A percentile compares a stretch with the other conserved stretches of the same genome.
phyloP scores from a whole-genome alignment of 1,140 invertebrate species.

The Wasmannia auropunctata region DNA sequence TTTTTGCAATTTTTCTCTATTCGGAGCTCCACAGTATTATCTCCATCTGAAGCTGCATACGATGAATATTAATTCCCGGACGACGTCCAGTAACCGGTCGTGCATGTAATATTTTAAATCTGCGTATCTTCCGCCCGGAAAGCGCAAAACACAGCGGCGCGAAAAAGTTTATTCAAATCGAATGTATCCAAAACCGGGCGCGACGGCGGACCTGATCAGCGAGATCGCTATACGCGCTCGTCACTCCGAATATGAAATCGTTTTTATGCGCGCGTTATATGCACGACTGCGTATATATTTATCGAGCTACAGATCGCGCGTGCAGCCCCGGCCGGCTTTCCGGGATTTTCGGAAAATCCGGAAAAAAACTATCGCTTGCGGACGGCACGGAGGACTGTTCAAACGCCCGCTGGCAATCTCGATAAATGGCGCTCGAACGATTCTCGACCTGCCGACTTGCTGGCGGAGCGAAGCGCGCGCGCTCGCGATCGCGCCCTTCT shows the following conservation, averaged over 20 bases:
- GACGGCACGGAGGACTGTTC: conserved; percentile 61
- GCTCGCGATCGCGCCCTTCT: conserved; percentile 6
- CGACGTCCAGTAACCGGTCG: neutral
- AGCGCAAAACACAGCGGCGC: conserved; percentile 43
- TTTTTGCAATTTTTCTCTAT: neutral
- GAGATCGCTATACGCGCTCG: conserved; percentile 63
- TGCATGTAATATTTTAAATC: neutral
- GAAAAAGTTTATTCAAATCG: conserved; percentile 69
- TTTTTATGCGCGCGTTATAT: conserved; percentile 66
- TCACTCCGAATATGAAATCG: conserved; percentile 55
- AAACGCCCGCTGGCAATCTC: conserved; percentile 70
- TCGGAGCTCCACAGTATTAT: neutral
- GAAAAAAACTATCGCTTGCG: conserved; percentile 63
- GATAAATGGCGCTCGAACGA: conserved; percentile 71
- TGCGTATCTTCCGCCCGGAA: conserved; percentile 18
- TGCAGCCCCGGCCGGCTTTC: conserved; percentile 57
- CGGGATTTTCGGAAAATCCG: conserved; percentile 68
- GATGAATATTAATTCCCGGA: conserved; percentile 49
- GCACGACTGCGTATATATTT: conserved; percentile 68
- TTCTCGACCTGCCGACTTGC: conserved; percentile 66
- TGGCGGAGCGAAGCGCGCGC: neutral
- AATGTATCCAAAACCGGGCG: conserved; percentile 49
- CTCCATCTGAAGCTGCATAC: conserved; percentile 30
- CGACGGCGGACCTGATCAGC: conserved; percentile 52
- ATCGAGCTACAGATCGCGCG: conserved; percentile 60